These are phyloP conservation scores for Pollenia amentaria DNA, from an alignment of 2,888 invertebrate species.

Conservation along the genomic window DNA sequence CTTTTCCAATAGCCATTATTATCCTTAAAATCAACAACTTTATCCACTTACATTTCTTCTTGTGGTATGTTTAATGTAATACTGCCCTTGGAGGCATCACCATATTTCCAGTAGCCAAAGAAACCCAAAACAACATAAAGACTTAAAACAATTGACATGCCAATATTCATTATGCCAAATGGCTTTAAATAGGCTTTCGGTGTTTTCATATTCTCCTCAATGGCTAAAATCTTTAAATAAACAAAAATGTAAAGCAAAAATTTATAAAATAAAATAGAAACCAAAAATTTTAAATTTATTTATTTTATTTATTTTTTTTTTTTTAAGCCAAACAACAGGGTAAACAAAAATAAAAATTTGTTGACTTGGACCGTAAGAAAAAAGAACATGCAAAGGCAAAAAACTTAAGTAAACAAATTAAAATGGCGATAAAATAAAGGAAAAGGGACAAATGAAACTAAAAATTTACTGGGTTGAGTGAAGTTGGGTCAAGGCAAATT, in stretches of 20 bases:
- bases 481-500: too few relatives aligned
- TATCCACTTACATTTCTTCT: slow-evolving; percentile 87
- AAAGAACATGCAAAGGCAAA: slow-evolving; percentile 26
- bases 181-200: slow-evolving; percentile 95
- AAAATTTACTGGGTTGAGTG: not conserved
- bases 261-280: slow-evolving; percentile 10
- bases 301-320: not conserved
- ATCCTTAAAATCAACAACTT: slow-evolving; percentile 1
- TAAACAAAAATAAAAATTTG: not conserved
- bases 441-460: not conserved
- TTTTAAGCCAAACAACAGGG: not conserved
- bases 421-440: slow-evolving; percentile 31
- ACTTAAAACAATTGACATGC: slow-evolving; percentile 93
- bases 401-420: slow-evolving; percentile 37
- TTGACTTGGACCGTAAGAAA: not conserved
- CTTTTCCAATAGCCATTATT: too few relatives aligned
- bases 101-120: slow-evolving; percentile 96
- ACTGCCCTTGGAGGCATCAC: slow-evolving; percentile 90
- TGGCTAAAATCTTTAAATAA: slow-evolving; percentile 91
- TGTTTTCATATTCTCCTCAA: slow-evolving; percentile 98
- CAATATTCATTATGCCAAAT: slow-evolving; percentile 94
- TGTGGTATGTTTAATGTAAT: slow-evolving; percentile 95
- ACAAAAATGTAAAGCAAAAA: slow-evolving; percentile 1
- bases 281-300: slow-evolving; percentile 40
- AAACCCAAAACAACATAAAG: slow-evolving; percentile 95